Base-by-base conservation (phyloP, 2,797 vertebrate species). In the Brachyalestes nurse region DNA sequence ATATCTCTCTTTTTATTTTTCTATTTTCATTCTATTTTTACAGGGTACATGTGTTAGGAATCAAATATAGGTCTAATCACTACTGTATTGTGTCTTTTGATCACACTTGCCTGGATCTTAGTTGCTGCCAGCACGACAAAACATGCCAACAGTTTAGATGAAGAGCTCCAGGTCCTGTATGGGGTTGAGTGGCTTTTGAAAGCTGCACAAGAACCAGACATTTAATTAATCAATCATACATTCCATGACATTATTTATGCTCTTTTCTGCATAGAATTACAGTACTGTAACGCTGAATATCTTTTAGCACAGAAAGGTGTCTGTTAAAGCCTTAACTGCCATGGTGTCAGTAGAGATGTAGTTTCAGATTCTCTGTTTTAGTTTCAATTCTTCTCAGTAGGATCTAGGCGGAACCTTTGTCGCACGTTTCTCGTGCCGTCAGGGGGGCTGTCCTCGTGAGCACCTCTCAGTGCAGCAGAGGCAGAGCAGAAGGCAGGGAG, bases 381-480 rank as follows among this genome's bases (percentile, higher is more conserved):
- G 6, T 57, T 57, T 57, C 19, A n/a, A 9, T 57, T 55, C 53
- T 21, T 21, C 6, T 57, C 55, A 21, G 55, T 3, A 2, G 57
- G 1, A 8, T 23, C 23, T 8, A 23, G 25, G 60, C 60, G 60
- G 60, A 62, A 62, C 60, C 60, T 34, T 62, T 62, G 25, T 62
- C 4, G 7, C 5, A 6, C 14, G 60, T 6, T 28, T 45, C 34
- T 62, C 34, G 60, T 62, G 16, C 25, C 60, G 60, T 13, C 14
- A 34, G 25, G 60, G 25, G 7, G 60, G 13, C 28, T 62, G 17
- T 61, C 12, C 9, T 28, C 58, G 58, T 28, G 61, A 28, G 14
- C 28, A 65, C 70, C 62, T 8, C 9, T 9, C 23, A 53, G 34
- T 42, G 73, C 61, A 73, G 78, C 53, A 62, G 66, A 74, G 10